Base-by-base conservation (phyloP, 2,113 vertebrate genomes). In the Megaleporinus macrocephalus region DNA sequence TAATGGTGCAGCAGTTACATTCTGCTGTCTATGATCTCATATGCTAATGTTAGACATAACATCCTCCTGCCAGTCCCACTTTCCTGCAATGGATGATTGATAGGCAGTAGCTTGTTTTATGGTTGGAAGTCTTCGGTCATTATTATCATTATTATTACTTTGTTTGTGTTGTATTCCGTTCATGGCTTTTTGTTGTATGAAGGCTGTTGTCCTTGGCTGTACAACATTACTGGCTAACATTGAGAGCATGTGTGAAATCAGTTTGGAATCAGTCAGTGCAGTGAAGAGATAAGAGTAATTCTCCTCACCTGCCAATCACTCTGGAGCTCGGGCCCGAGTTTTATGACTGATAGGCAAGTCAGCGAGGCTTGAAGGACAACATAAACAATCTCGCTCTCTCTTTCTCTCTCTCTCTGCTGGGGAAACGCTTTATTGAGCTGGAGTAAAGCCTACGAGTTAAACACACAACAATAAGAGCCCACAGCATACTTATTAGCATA, bases 341-440 rank as follows among this genome's bases (percentile, higher is more conserved):
- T 90, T 88, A 89, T 75, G 85, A 90, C 29, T 89, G 91, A 90
- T 89, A 90, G 88, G 83, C 88, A 89, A 91, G 84, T 89, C 89
- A 90, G 90, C 80, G 62, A 90, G 89, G 89, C 92, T 91, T 94
- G 93, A 94, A 94, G 92, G 92, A 93, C 91, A 84, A 83, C 88
- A 88, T 91, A 86, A 87, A 36, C 36, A 36, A 7, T 36, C 36
- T 36, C 36, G 3, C 36, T 36, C 36, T 36, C 3, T 36, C 36
- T 36, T 3, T 36, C n/a, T 86, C 80, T 20, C 18, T 20, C 53
- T 55, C 2, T 22, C 20, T 24, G n/a, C n/a, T 24, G 57, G 57
- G 24, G 1, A 61, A 61, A 61, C 12, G 6, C 24, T 24, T 61
- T 61, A 12, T 12, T 5, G 57, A 26, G 24, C 57, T 24, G 53